Conservation (phyloP, 2,797 vertebrate genomes). For the Chiloscyllium punctatum region DNA sequence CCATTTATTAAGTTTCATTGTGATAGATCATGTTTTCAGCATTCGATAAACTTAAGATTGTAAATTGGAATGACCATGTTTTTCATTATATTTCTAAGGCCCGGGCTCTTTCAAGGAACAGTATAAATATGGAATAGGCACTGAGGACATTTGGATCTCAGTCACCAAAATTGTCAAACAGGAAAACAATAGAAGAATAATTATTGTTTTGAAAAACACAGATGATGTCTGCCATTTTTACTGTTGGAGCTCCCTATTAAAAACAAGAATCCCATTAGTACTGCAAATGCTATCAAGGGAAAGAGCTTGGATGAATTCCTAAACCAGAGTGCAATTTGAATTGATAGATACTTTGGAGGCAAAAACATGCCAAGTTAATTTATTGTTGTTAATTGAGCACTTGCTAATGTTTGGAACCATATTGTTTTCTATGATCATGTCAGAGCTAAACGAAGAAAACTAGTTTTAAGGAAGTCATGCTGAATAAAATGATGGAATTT, state of each 20-base stretch:
- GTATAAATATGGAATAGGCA: not conserved
- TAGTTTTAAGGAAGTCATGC: not conserved
- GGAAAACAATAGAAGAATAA: not conserved
- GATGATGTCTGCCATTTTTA: constrained; percentile 5
- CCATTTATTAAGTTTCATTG: not conserved
- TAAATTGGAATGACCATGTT: not conserved
- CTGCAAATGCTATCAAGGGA: not conserved
- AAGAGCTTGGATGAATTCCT: constrained; percentile 2
- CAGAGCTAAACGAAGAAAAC: not conserved
- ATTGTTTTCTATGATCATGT: not conserved
- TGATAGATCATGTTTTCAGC: not conserved
- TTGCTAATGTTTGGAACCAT: not conserved
- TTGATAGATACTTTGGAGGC: not conserved
- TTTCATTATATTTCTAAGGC: not conserved
- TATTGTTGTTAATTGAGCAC: constrained; percentile 28
- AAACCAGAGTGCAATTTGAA: not conserved
- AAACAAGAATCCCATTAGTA: constrained; percentile 10
- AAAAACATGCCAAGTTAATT: constrained; percentile 11
- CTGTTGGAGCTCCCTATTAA: not conserved
- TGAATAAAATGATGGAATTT: not conserved
- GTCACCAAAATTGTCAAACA: too few species aligned
- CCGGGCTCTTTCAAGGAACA: not conserved
- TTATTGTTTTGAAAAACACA: not conserved
- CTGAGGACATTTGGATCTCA: not conserved
- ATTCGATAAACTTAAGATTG: not conserved